Percentiles rank a stretch among this genome's conserved stretches.
Evolutionary conservation across 2,797 vertebrate genomes (phyloP).

Genomic region (Acrocephalus scirpaceus): DNA sequence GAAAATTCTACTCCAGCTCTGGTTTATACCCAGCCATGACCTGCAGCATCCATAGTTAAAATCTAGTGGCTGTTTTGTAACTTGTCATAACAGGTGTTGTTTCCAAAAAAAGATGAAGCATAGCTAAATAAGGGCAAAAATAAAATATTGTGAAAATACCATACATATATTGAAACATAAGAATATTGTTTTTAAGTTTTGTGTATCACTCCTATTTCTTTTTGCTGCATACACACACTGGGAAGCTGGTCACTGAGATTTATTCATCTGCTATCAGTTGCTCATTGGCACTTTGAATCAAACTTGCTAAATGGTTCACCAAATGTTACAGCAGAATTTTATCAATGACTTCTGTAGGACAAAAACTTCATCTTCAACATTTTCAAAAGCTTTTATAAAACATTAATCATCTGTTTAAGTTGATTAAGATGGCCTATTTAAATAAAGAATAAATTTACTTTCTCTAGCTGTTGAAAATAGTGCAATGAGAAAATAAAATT

Average conservation of each 20-base stretch:
- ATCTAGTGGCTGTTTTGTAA: neutral
- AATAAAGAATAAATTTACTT: neutral
- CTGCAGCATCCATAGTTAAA: neutral
- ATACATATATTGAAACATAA: neutral
- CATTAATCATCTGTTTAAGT: neutral
- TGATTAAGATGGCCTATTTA: neutral
- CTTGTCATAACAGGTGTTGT: neutral
- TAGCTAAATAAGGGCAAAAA: neutral
- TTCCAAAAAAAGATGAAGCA: neutral
- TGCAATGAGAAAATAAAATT: neutral
- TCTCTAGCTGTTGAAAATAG: neutral
- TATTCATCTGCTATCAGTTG: neutral
- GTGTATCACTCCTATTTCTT: neutral
- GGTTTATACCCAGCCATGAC: neutral
- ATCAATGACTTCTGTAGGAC: neutral
- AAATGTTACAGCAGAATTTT: neutral
- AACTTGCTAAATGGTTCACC: neutral
- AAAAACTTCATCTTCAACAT: neutral
- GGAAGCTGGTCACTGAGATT: neutral
- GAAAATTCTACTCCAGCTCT: neutral
- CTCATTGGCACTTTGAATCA: neutral
- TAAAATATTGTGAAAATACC: neutral
- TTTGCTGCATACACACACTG: neutral
- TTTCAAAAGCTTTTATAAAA: neutral
- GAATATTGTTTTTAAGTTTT: neutral